phyloP scores from a whole-genome alignment of 2,888 invertebrate genomes.

The Tipula confusa region DNA sequence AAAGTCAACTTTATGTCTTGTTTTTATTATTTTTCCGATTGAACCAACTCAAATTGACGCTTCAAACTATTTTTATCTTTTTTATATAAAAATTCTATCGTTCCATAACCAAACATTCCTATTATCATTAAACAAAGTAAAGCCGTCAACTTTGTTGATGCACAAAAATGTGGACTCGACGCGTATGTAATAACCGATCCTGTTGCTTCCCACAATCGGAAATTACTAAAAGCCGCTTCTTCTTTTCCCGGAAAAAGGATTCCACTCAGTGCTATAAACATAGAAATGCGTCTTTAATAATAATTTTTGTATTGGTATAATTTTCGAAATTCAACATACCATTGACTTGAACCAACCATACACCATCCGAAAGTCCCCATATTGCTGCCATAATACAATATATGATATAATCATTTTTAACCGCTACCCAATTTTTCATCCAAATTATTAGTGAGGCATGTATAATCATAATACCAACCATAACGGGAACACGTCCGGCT shows the following conservation, averaged over 20 bases:
- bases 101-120: slow-evolving; percentile 57
- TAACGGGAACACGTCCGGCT: slow-evolving; percentile 74
- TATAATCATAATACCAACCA: slow-evolving; percentile 66
- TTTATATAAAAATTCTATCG: slow-evolving; percentile 42
- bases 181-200: slow-evolving; percentile 84
- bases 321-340: slow-evolving; percentile 54
- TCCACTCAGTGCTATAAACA: slow-evolving; percentile 68
- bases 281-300: neutral
- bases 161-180: slow-evolving; percentile 72
- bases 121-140: slow-evolving; percentile 62
- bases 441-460: slow-evolving; percentile 66
- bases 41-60: neutral
- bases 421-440: slow-evolving; percentile 68
- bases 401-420: slow-evolving; percentile 60
- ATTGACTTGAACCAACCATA: slow-evolving; percentile 90
- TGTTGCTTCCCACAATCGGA: slow-evolving; percentile 85
- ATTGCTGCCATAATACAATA: slow-evolving; percentile 76
- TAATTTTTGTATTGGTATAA: neutral
- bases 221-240: slow-evolving; percentile 89
- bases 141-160: slow-evolving; percentile 64
- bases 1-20: neutral
- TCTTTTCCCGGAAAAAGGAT: slow-evolving; percentile 78
- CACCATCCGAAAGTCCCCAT: slow-evolving; percentile 86
- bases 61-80: slow-evolving; percentile 35
- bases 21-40: neutral